These are phyloP conservation scores for Pantelozetes paolii DNA, from an alignment of 2,888 invertebrate species.

Conservation along the genomic window DNA sequence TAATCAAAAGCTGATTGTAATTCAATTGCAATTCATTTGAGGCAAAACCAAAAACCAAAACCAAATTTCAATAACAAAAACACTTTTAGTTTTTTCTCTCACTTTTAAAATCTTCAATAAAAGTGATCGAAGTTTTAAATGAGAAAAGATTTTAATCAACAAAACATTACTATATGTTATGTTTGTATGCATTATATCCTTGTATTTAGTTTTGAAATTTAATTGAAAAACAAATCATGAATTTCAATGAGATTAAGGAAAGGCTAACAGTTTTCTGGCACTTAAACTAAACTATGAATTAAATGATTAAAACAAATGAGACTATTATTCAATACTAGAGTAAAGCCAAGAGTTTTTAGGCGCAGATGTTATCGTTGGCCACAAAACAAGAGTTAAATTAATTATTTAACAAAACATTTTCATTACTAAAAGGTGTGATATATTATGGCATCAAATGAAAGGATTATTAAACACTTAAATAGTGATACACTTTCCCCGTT, in stretches of 20 bases:
- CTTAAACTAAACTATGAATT: neutral
- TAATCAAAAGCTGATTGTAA: neutral
- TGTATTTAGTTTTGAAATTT: too few relatives aligned
- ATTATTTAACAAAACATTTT: neutral
- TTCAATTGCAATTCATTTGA: too few relatives aligned
- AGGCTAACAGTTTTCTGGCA: neutral
- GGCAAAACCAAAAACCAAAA: too few relatives aligned
- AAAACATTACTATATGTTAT: too few relatives aligned
- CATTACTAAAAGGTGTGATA: neutral
- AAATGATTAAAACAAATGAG: neutral
- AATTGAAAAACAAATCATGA: neutral
- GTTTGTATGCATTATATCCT: too few relatives aligned
- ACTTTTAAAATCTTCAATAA: too few relatives aligned
- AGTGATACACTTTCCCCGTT: neutral
- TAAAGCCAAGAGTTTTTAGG: neutral
- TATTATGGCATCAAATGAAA: slow-evolving; percentile 3
- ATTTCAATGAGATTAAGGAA: neutral
- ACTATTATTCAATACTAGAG: neutral
- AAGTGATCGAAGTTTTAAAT: too few relatives aligned
- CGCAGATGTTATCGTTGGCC: neutral
- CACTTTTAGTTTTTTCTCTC: too few relatives aligned
- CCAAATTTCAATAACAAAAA: too few relatives aligned
- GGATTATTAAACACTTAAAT: slow-evolving; percentile 13
- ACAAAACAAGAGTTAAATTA: neutral
- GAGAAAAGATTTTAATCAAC: too few relatives aligned